Evolutionary conservation across 2,797 vertebrate genomes (phyloP).

Genomic region (Percopsis omiscomaycus): DNA sequence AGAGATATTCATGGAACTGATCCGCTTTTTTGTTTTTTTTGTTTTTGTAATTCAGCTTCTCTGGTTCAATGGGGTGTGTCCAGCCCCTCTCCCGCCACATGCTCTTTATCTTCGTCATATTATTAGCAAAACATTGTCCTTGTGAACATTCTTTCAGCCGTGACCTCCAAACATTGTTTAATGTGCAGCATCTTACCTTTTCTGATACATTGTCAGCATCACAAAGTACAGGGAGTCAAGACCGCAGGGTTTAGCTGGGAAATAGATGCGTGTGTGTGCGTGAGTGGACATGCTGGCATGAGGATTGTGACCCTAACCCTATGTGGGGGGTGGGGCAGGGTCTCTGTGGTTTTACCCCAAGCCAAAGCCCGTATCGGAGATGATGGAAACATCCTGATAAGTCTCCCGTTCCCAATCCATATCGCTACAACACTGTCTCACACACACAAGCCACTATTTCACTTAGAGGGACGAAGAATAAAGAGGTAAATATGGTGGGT

Average conservation of each 20-base stretch:
- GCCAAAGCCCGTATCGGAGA: background rate
- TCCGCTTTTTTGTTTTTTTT: slow-evolving; percentile 37
- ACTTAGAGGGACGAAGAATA: slow-evolving; percentile 47
- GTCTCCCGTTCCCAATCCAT: slow-evolving; percentile 45
- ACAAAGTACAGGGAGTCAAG: slow-evolving; percentile 56
- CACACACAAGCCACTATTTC: slow-evolving; percentile 50
- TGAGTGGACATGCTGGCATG: slow-evolving; percentile 56
- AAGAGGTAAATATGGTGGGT: slow-evolving; percentile 31
- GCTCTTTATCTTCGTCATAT: slow-evolving; percentile 61
- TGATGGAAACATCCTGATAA: slow-evolving; percentile 32
- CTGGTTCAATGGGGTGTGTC: slow-evolving; percentile 66
- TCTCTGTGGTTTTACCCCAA: slow-evolving; percentile 4
- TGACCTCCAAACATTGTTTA: slow-evolving; percentile 27
- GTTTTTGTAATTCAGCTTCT: slow-evolving; percentile 57
- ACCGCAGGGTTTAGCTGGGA: slow-evolving; percentile 35
- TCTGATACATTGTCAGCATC: slow-evolving; percentile 59
- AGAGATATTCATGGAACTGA: slow-evolving; percentile 79
- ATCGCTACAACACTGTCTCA: slow-evolving; percentile 50
- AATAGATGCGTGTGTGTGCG: slow-evolving; percentile 57
- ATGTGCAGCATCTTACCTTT: slow-evolving; percentile 56
- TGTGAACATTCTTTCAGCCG: slow-evolving; percentile 45
- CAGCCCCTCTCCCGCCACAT: slow-evolving; percentile 60
- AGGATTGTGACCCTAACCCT: slow-evolving; percentile 34
- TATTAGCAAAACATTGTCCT: slow-evolving; percentile 25
- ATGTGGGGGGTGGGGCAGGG: slow-evolving; percentile 14